Conservation (phyloP, 2,797 vertebrate species). For the Pseudocheirus occidentalis region DNA sequence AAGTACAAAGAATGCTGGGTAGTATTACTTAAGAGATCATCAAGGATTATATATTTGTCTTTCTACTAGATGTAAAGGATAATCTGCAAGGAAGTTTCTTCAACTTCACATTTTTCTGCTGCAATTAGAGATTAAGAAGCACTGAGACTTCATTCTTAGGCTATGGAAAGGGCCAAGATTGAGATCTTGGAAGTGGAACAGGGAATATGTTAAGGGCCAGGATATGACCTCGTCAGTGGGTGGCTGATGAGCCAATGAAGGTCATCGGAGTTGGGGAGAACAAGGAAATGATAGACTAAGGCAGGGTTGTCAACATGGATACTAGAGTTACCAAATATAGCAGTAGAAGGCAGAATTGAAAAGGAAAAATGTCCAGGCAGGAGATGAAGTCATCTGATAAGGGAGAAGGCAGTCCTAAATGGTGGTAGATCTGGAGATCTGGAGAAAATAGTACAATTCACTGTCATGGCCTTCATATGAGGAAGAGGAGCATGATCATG, state of each 20-base stretch:
- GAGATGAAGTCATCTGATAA: background rate
- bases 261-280: constrained; percentile 47
- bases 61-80: background rate
- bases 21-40: constrained; percentile 2
- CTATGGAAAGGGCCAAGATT: background rate
- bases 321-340: constrained; percentile 40
- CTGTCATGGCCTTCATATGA: background rate
- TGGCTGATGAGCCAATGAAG: constrained; percentile 40
- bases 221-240: background rate
- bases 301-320: constrained; percentile 34
- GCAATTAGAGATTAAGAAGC: background rate
- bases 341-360: background rate
- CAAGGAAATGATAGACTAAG: background rate
- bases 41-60: background rate
- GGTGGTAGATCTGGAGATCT: background rate
- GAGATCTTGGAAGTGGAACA: constrained; percentile 33
- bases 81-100: constrained; percentile 17
- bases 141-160: background rate
- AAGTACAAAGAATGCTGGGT: background rate
- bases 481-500: background rate
- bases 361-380: constrained; percentile 25
- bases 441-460: background rate
- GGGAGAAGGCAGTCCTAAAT: background rate
- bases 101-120: background rate
- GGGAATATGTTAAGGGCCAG: constrained; percentile 43